A percentile compares a stretch with the other conserved stretches of the same genome.
Conservation (phyloP, 2,113 vertebrate species). For the Brienomyrus brachyistius region DNA sequence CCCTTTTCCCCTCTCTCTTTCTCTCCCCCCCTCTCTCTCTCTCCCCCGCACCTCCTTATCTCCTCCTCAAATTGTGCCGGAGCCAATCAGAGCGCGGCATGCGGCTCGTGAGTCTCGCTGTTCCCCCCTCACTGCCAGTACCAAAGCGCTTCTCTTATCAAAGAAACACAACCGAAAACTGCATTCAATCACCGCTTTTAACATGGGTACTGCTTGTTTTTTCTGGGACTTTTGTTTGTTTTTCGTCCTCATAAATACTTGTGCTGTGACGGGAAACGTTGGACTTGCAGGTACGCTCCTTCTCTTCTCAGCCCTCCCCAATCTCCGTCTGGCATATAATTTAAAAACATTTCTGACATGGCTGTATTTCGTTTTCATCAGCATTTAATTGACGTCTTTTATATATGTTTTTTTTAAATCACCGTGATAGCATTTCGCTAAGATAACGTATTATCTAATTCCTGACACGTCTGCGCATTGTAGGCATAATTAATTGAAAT, state of each 20-base stretch:
- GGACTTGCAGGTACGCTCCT: slow-evolving; percentile 71
- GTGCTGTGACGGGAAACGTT: slow-evolving; percentile 65
- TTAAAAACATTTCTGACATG: not conserved
- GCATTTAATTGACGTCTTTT: slow-evolving; percentile 7
- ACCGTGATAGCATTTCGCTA: not conserved
- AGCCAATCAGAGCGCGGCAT: slow-evolving; percentile 70
- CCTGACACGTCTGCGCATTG: not conserved
- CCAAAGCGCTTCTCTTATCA: slow-evolving; percentile 59
- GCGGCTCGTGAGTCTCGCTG: slow-evolving; percentile 55
- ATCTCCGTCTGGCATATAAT: slow-evolving; percentile 19
- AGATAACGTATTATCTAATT: not conserved
- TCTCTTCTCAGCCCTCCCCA: slow-evolving; percentile 18
- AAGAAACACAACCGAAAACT: slow-evolving; percentile 52
- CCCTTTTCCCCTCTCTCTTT: slow-evolving; percentile 17
- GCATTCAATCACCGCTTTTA: slow-evolving; percentile 57
- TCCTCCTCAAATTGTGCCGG: slow-evolving; percentile 41
- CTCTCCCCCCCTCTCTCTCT: slow-evolving; percentile 16
- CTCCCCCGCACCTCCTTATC: slow-evolving; percentile 24
- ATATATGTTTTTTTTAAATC: not conserved
- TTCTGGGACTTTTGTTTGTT: slow-evolving; percentile 70
- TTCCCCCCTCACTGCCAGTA: slow-evolving; percentile 44
- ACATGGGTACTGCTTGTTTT: slow-evolving; percentile 71
- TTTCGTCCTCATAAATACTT: slow-evolving; percentile 64
- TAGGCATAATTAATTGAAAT: slow-evolving; percentile 6
- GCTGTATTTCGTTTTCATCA: slow-evolving; percentile 2